These are phyloP conservation scores for Pedetes capensis DNA, from an alignment of 2,113 vertebrate species.

Conservation along the genomic window DNA sequence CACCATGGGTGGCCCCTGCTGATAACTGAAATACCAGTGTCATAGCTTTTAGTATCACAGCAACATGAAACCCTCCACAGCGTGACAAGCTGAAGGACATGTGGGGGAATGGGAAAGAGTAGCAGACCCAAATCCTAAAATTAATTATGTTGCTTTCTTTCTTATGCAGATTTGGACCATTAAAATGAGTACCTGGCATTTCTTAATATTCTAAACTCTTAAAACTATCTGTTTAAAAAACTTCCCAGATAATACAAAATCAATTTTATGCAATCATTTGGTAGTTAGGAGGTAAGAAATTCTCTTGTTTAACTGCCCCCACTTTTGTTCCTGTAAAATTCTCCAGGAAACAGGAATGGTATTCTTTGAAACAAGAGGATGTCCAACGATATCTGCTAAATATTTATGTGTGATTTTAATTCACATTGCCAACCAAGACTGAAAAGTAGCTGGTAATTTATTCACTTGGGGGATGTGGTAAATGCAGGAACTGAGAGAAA, in stretches of 20 bases:
- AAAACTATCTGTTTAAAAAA: slow-evolving; percentile 3
- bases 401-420: neutral
- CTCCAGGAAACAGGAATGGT: neutral
- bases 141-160: neutral
- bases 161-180: neutral
- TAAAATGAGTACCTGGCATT: neutral
- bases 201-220: neutral
- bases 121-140: neutral
- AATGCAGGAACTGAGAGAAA: neutral
- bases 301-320: neutral
- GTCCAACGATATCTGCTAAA: neutral
- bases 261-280: neutral
- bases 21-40: too few species aligned
- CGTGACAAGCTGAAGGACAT: too few species aligned
- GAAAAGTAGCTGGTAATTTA: neutral
- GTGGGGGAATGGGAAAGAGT: too few species aligned
- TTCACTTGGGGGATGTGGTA: neutral
- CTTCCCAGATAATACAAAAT: neutral
- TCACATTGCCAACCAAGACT: neutral
- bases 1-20: too few species aligned
- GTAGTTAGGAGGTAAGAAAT: neutral
- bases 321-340: neutral
- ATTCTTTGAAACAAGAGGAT: neutral
- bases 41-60: too few species aligned
- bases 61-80: too few species aligned